phyloP scores from a whole-genome alignment of 2,113 vertebrate species.

The Phycodurus eques region DNA sequence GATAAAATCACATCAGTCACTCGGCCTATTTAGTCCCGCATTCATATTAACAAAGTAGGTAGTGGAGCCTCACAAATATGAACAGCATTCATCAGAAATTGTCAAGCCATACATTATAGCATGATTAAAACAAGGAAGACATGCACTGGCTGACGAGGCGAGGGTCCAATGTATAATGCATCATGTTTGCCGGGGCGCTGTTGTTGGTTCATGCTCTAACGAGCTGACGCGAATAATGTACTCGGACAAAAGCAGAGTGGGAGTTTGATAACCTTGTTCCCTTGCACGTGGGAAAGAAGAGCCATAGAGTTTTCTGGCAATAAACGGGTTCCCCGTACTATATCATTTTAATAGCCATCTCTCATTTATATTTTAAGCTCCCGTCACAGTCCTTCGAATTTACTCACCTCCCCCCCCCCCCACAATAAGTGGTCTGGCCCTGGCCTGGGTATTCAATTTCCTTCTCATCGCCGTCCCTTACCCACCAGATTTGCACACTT shows the following conservation, averaged over 20 bases:
- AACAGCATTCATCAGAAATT: slow-evolving; percentile 18
- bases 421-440: slow-evolving; percentile 60
- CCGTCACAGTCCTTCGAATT: slow-evolving; percentile 37
- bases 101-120: slow-evolving; percentile 20
- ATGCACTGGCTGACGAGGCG: slow-evolving; percentile 6
- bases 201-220: slow-evolving; percentile 44
- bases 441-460: slow-evolving; percentile 57
- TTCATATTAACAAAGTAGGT: slow-evolving; percentile 41
- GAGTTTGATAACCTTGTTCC: too few relatives aligned
- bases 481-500: slow-evolving; percentile 66
- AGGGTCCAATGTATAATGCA: slow-evolving; percentile 40
- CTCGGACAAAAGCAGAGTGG: not conserved
- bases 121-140: slow-evolving; percentile 27
- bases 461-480: slow-evolving; percentile 37
- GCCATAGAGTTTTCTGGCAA: too few relatives aligned
- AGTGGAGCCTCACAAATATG: slow-evolving; percentile 24
- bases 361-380: slow-evolving; percentile 19
- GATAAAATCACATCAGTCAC: slow-evolving; percentile 51
- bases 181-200: slow-evolving; percentile 21
- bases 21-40: slow-evolving; percentile 41
- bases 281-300: too few relatives aligned
- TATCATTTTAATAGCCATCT: not conserved
- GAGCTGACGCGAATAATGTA: not conserved
- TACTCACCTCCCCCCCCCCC: slow-evolving; percentile 40
- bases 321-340: not conserved